These are phyloP conservation scores for Lutjanus erythropterus DNA, from an alignment of 2,113 vertebrate genomes.

Conservation along the genomic window DNA sequence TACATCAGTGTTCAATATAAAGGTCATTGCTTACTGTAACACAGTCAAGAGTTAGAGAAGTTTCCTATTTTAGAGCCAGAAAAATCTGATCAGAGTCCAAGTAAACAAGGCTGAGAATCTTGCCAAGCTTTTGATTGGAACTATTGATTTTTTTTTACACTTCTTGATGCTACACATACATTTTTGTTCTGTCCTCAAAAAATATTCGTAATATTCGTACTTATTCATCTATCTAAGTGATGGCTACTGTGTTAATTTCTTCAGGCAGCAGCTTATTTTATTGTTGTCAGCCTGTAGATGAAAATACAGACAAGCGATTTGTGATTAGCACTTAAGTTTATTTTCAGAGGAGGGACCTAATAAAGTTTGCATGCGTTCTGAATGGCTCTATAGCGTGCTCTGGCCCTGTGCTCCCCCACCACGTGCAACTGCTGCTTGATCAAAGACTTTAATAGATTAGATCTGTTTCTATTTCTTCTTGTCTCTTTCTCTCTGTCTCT, in stretches of 20 bases:
- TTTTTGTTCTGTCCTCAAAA: background rate
- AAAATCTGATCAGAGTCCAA: background rate
- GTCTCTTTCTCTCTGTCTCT: constrained; percentile 28
- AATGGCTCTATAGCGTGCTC: constrained; percentile 65
- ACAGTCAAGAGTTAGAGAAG: background rate
- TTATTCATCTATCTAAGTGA: constrained; percentile 2
- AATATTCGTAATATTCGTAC: background rate
- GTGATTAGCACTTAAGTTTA: constrained; percentile 59
- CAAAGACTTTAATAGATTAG: constrained; percentile 77
- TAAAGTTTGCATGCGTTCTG: constrained; percentile 65
- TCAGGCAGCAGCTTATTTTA: constrained; percentile 16
- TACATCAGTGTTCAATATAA: constrained; percentile 6
- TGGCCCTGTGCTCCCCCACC: constrained; percentile 46
- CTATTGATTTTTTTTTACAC: background rate
- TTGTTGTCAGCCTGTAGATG: constrained; percentile 27
- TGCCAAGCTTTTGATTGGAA: background rate
- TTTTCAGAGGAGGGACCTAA: constrained; percentile 59
- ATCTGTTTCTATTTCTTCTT: constrained; percentile 67
- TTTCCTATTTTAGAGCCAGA: background rate
- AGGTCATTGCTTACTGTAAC: too few species aligned
- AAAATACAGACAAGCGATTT: constrained; percentile 43
- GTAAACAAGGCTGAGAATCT: background rate
- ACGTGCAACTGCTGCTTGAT: constrained; percentile 70
- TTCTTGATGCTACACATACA: background rate
- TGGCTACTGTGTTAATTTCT: constrained; percentile 18